Evolutionary conservation across 2,797 vertebrate species (phyloP).

Genomic region (Arnoldichthys spilopterus): DNA sequence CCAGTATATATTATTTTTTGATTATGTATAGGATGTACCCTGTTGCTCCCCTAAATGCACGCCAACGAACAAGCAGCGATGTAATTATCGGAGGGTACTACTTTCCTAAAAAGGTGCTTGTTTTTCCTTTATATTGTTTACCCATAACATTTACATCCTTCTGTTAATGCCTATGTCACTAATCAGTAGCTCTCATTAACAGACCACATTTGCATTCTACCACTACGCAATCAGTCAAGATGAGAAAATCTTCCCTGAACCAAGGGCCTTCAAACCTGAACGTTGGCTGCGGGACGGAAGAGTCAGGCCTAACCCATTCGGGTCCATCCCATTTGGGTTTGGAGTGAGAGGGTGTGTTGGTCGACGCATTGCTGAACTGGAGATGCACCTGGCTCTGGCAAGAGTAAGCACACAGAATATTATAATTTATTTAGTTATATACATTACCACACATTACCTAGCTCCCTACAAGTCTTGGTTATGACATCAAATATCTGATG

Average conservation of each 20-base stretch:
- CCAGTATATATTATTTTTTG: conserved; percentile 7
- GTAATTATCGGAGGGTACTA: conserved; percentile 72
- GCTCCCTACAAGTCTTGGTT: neutral
- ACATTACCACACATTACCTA: neutral
- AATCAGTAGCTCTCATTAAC: conserved; percentile 11
- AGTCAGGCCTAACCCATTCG: conserved; percentile 69
- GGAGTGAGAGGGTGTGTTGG: conserved; percentile 80
- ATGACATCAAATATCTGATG: neutral
- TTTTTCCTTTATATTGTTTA: no score
- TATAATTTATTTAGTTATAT: neutral
- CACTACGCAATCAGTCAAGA: conserved; percentile 79
- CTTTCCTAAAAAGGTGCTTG: conserved; percentile 76
- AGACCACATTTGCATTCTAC: conserved; percentile 73
- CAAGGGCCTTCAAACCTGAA: conserved; percentile 73
- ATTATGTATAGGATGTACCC: conserved; percentile 77
- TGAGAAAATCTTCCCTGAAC: conserved; percentile 71
- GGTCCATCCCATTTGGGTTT: conserved; percentile 79
- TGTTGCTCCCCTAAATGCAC: conserved; percentile 74
- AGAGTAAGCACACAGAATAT: conserved; percentile 72
- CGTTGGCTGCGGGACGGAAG: conserved; percentile 76
- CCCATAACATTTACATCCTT: neutral
- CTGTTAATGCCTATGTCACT: neutral
- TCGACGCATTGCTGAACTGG: conserved; percentile 80
- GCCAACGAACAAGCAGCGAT: conserved; percentile 65
- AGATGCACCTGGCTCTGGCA: conserved; percentile 76